phyloP scores from a whole-genome alignment of 2,113 vertebrate genomes.

The Arizona elegans region DNA sequence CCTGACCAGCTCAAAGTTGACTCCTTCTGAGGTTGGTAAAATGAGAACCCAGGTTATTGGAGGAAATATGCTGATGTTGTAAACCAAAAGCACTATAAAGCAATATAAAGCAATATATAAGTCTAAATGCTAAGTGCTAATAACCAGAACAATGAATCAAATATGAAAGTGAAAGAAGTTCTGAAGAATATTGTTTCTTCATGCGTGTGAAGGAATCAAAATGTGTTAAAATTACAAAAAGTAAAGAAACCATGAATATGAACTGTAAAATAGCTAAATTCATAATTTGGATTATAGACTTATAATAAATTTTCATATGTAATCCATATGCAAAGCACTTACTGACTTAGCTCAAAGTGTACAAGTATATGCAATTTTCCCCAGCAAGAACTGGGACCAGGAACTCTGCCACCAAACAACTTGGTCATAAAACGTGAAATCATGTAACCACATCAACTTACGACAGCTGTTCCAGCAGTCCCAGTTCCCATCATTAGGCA shows the following conservation, averaged over 20 bases:
- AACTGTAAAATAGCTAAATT: background rate
- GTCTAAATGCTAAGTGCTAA: background rate
- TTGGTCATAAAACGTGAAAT: background rate
- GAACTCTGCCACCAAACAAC: background rate
- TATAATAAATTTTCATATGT: background rate
- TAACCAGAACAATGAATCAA: background rate
- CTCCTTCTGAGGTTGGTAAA: background rate
- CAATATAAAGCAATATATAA: background rate
- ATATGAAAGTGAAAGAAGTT: background rate
- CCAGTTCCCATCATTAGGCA: background rate
- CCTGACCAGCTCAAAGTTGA: background rate
- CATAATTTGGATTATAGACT: background rate
- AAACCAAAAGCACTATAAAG: background rate
- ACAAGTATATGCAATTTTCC: background rate
- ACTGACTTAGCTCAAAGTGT: background rate
- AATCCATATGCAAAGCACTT: background rate
- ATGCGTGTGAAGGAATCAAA: background rate
- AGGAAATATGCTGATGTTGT: background rate
- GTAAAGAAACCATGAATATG: background rate
- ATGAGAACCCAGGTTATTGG: background rate
- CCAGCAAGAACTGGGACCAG: background rate
- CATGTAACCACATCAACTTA: background rate
- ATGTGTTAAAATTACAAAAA: background rate
- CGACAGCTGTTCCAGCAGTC: background rate
- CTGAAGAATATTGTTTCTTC: background rate